These are phyloP conservation scores for Pollenia griseotomentosa DNA, from an alignment of 2,888 invertebrate genomes.

Conservation along the genomic window DNA sequence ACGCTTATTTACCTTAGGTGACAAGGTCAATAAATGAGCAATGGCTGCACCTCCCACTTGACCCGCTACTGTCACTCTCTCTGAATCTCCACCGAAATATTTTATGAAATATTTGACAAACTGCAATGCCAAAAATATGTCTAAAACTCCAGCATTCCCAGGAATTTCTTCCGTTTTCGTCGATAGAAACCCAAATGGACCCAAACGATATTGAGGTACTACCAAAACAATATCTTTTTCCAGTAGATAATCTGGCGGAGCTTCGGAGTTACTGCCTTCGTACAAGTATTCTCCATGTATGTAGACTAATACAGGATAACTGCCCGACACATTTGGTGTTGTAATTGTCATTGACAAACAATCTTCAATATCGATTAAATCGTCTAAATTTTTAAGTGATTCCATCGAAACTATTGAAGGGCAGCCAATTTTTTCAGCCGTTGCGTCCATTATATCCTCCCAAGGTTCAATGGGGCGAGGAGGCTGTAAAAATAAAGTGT, in stretches of 20 bases:
- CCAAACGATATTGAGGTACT: slow-evolving; percentile 85
- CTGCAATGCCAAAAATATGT: slow-evolving; percentile 85
- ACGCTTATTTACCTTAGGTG: slow-evolving; percentile 81
- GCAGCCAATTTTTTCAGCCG: slow-evolving; percentile 81
- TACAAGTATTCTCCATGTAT: slow-evolving; percentile 84
- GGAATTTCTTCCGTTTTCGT: slow-evolving; percentile 85
- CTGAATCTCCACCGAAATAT: slow-evolving; percentile 85
- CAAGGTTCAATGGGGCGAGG: slow-evolving; percentile 82
- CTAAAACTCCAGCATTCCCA: slow-evolving; percentile 86
- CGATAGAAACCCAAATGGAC: slow-evolving; percentile 85
- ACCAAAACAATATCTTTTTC: slow-evolving; percentile 85
- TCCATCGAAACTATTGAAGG: slow-evolving; percentile 81
- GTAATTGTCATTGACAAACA: slow-evolving; percentile 82
- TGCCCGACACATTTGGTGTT: slow-evolving; percentile 79
- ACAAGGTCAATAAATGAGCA: slow-evolving; percentile 84
- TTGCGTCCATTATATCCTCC: slow-evolving; percentile 81
- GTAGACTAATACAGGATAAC: slow-evolving; percentile 83
- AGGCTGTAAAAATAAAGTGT: slow-evolving; percentile 74
- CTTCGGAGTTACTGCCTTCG: slow-evolving; percentile 82
- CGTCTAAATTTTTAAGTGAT: slow-evolving; percentile 76
- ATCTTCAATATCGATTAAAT: slow-evolving; percentile 81
- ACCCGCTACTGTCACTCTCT: slow-evolving; percentile 85
- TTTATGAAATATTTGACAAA: slow-evolving; percentile 85
- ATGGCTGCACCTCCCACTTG: slow-evolving; percentile 86
- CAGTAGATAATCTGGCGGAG: slow-evolving; percentile 83